Evolutionary conservation across 2,113 vertebrate species (phyloP), one percentile per base, ranked within the genome.

Genomic region (Pedionomus torquatus): DNA sequence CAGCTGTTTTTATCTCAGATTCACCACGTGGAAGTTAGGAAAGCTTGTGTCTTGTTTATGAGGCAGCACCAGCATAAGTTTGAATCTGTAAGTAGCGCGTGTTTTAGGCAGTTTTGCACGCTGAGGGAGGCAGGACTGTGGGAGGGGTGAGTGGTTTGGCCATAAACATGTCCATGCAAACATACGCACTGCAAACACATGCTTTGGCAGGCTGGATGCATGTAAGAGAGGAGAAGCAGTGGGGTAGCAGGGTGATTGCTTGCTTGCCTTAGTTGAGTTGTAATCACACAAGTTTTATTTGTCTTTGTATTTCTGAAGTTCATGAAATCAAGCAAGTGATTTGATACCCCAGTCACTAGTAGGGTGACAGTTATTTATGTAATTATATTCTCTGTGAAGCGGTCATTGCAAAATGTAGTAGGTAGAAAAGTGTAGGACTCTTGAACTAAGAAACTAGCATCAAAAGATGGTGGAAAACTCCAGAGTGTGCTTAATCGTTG

Each of bases 1-100:
- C 64, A 99, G 99, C 95, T 99, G 61, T 99, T 99, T 95, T 97
- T 85, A 85, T 99, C 99, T 82, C 99, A 99, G 69, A 99, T 99
- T 74, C 98, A 99, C 97, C 99, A 99, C 46, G 58, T 97, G 91
- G 98, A 98, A 84, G 98, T 99, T 74, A 98, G 99, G 69, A 98
- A 98, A 91, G 98, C 98, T 72, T 99, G 99, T 5, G 99, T 99
- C 26, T 91, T 95, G 35, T 99, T 98, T 87, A 99, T 99, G 98
- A 98, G 98, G 93, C 97, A 98, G 70, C 99, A 99, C 97, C 98
- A 97, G 68, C 71, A 89, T 54, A 97, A 95, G 95, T 99, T 99
- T 97, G 98, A 99, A 31, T 99, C 99, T 24, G 99, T 99, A 93
- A 99, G 99, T 98, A 89, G 13, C 0, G 2, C 1, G 54, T 15